These are phyloP conservation scores for Lymantria monacha DNA, from an alignment of 2,888 invertebrate genomes.

Conservation along the genomic window DNA sequence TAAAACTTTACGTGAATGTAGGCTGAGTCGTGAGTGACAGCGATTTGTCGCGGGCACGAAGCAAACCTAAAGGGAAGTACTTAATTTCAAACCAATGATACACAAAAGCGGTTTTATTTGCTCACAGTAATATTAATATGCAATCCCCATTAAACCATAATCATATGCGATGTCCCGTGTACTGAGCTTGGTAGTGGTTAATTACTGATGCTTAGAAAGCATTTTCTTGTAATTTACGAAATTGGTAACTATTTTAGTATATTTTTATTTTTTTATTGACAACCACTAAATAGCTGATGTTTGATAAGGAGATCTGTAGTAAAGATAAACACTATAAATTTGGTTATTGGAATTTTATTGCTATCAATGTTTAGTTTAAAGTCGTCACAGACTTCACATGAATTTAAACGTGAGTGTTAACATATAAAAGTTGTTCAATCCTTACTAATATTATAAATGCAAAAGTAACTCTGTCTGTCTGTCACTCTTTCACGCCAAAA, in stretches of 20 bases:
- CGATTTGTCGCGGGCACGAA: constrained; percentile 21
- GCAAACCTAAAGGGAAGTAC: constrained; percentile 10
- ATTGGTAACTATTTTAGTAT: constrained; percentile 19
- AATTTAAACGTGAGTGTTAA: too few species aligned
- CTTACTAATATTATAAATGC: too few species aligned
- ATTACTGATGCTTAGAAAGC: too few species aligned
- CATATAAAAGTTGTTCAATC: too few species aligned
- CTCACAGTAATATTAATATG: constrained; percentile 28
- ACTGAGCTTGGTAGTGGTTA: too few species aligned
- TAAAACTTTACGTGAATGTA: constrained; percentile 54
- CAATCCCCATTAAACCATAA: constrained; percentile 10
- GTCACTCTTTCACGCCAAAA: too few species aligned
- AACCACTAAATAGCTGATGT: constrained; percentile 20
- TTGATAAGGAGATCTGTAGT: constrained; percentile 27
- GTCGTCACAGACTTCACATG: background rate
- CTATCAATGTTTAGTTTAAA: constrained; percentile 21
- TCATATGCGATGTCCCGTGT: too few species aligned
- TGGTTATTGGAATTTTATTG: constrained; percentile 29
- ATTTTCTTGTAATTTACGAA: too few species aligned
- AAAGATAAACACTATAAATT: constrained; percentile 24
- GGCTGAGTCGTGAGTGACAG: constrained; percentile 35
- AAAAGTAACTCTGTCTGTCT: too few species aligned
- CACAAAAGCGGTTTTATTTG: constrained; percentile 23
- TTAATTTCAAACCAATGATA: constrained; percentile 29
- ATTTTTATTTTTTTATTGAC: constrained; percentile 22